Evolutionary conservation across 2,888 invertebrate genomes (phyloP), one percentile per base, ranked within the genome.

Genomic region (Phengaris arion): DNA sequence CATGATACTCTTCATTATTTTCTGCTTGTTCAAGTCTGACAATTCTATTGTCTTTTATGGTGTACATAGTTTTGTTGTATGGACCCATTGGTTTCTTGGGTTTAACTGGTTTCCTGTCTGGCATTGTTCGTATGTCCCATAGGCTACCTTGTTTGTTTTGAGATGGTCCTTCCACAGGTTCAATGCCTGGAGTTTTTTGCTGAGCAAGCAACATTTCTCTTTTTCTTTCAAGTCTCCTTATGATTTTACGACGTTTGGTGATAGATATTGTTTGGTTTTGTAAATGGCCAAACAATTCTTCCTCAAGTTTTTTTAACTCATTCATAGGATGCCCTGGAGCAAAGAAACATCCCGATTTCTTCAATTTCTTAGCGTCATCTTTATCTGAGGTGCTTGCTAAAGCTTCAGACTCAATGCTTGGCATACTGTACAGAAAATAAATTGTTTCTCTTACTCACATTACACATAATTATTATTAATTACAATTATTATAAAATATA

Each of bases 271-370:
- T 85, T 22, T 85, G 81, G 13, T 91, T 88, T 78, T 86, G 85
- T n/a, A 94, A 82, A 79, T 94, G 90, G 1, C 90, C 88, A 81
- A 94, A 94, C 74, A 94, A 78, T 68, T 90, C 87, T 73, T 91
- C 82, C 81, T 94, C 94, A 22, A 95, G 81, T 74, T 92, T 86
- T 80, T 92, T 90, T 5, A 95, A 82, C 68, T 91, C 85, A 81
- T 95, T 91, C 85, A 95, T 94, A 13, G 95, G 95, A 80, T 94
- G 94, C 6, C 89, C 89, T 54, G 89, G 86, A 0, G 91, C 89
- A 75, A 90, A 92, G 64, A 86, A 85, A 74, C 81, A 87, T 75
- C 81, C 80, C 74, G 81, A 82, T 68, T 85, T 83, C 8, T 85
- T 83, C 8, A 82, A 76, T 76, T 80, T 82, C 35, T 83, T 81